Base-by-base conservation (phyloP, 2,113 vertebrate genomes). In the Motacilla tschutschensis region DNA sequence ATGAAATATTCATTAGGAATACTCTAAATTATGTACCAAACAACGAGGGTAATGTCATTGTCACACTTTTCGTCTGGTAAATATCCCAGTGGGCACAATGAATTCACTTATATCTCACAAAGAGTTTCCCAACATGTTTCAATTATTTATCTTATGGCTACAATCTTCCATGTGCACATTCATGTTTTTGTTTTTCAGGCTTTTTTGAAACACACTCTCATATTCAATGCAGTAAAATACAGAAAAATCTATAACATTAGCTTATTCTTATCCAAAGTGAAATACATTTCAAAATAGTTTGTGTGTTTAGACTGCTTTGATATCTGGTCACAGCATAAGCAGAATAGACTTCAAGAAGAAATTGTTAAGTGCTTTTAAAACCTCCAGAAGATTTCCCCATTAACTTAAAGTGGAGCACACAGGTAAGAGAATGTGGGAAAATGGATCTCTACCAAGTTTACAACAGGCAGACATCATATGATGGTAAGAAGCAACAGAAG, bases 1-100 rank as follows among this genome's bases (percentile, higher is more conserved):
- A 94, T 95, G 81, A 96, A 97, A 95, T 96, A 96, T 95, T 97
- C 89, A 96, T 96, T 81, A 95, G 81, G 58, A 88, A 55, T 87
- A 91, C 73, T 90, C 85, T 95, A 96, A 96, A 96, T 95, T 94
- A 95, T 94, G 91, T 92, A 91, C 87, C 63, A 92, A 96, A 95
- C 93, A 96, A 94, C 26, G 5, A 91, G 54, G 81, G n/a, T 83
- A 85, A 86, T 94, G 90, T 94, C 46, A 7, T 92, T 95, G 79
- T 94, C 89, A 93, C 81, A 94, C 88, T 93, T 96, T 92, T 95
- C 51, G 40, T 89, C 77, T 91, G 88, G 57, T 95, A 91, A 94
- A 93, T 93, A 96, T 96, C 91, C 93, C 89, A 91, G 70, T 35
- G 85, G 93, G 78, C 81, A 88, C 77, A 96, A 66, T 85, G 79